A percentile compares a stretch with the other conserved stretches of the same genome.
These are phyloP conservation scores for Phymorhynchus buccinoides DNA, from an alignment of 1,140 invertebrate genomes.

Conservation along the genomic window DNA sequence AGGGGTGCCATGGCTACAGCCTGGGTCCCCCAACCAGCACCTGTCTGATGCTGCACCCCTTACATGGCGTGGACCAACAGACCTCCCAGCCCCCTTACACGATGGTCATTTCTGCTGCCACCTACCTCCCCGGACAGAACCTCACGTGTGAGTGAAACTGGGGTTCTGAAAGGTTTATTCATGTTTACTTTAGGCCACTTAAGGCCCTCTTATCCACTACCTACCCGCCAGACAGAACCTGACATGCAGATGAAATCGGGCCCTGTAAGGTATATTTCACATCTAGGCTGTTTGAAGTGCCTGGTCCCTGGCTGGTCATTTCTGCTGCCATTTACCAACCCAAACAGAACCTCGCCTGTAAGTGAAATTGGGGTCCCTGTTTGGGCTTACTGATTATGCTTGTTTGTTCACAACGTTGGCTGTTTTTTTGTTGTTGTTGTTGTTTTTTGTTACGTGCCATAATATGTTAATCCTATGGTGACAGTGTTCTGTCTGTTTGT, in stretches of 20 bases:
- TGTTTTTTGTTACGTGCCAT: neutral
- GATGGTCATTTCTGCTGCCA: neutral
- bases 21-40: neutral
- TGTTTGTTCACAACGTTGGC: neutral
- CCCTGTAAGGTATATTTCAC: too few species aligned
- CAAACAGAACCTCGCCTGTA: conserved; percentile 19
- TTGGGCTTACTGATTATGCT: too few species aligned
- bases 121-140: conserved; percentile 26
- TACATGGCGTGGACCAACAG: neutral
- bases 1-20: neutral
- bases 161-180: too few species aligned
- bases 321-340: neutral
- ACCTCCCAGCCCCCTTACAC: neutral
- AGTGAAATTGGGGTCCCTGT: too few species aligned
- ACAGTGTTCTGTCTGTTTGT: neutral
- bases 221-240: too few species aligned
- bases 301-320: too few species aligned
- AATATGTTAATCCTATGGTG: neutral
- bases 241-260: too few species aligned
- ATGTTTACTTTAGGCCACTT: too few species aligned
- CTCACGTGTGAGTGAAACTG: neutral
- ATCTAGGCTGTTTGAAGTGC: too few species aligned
- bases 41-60: conserved; percentile 4
- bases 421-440: neutral
- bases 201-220: too few species aligned